Percentiles rank a stretch among this genome's conserved stretches.
These are phyloP conservation scores for Marasmarcha lunaedactyla DNA, from an alignment of 2,888 invertebrate genomes.

Conservation along the genomic window DNA sequence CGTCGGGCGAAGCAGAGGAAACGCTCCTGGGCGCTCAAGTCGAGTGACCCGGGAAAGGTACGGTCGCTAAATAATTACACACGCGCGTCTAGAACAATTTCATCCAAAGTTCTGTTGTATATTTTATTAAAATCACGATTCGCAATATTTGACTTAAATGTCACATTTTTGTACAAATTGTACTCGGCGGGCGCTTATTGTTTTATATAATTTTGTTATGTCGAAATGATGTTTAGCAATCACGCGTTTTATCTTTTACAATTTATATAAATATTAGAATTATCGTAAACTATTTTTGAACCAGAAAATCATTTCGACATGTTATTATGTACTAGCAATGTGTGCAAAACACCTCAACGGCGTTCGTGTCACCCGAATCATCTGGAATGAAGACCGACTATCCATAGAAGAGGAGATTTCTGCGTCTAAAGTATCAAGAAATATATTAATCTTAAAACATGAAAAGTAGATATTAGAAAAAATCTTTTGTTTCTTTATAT, in stretches of 20 bases:
- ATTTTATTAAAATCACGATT: not conserved
- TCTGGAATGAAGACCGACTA: constrained; percentile 24
- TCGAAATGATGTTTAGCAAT: constrained; percentile 35
- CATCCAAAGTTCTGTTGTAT: constrained; percentile 15
- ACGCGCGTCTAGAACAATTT: constrained; percentile 51
- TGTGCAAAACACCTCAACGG: constrained; percentile 59
- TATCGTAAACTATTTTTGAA: constrained; percentile 3
- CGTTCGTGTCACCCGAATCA: constrained; percentile 55
- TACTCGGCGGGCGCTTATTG: constrained; percentile 53
- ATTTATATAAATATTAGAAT: constrained; percentile 6
- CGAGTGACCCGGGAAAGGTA: constrained; percentile 86
- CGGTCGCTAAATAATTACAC: constrained; percentile 60
- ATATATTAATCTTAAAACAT: too few species aligned
- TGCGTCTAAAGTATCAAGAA: too few species aligned
- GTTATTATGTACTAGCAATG: constrained; percentile 55
- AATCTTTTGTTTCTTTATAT: not conserved
- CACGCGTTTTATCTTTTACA: constrained; percentile 6
- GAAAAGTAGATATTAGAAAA: too few species aligned
- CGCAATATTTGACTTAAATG: not conserved
- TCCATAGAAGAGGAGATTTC: constrained; percentile 6
- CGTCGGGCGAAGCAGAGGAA: constrained; percentile 53
- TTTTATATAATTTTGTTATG: constrained; percentile 36
- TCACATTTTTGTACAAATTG: constrained; percentile 26
- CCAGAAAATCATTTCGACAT: constrained; percentile 38
- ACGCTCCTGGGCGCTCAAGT: constrained; percentile 83